A percentile compares a stretch with the other conserved stretches of the same genome.
Evolutionary conservation across 2,113 vertebrate species (phyloP).

Genomic region (Ivindomyrus marchei): DNA sequence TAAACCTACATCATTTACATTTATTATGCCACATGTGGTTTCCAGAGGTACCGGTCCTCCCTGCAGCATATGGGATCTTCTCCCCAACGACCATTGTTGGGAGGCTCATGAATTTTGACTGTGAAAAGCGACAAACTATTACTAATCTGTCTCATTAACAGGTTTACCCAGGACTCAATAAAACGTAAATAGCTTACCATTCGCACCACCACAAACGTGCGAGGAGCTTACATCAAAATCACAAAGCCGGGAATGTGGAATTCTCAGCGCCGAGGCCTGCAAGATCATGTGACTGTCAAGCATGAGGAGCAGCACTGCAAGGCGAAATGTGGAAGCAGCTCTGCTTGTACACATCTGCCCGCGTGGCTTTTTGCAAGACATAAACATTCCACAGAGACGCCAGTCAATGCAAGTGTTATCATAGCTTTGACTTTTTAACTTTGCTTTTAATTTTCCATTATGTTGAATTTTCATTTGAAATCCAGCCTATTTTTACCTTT

Average conservation of each 20-base stretch:
- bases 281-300: not conserved
- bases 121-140: not conserved
- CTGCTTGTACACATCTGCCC: not conserved
- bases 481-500: not conserved
- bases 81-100: not conserved
- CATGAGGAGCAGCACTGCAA: not conserved
- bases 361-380: not conserved
- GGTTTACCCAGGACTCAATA: not conserved
- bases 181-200: not conserved
- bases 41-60: not conserved
- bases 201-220: not conserved
- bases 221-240: not conserved
- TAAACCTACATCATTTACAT: not conserved
- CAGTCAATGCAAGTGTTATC: not conserved
- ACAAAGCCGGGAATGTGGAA: not conserved
- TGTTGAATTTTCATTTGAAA: not conserved
- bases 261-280: not conserved
- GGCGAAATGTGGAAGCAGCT: not conserved
- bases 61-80: not conserved
- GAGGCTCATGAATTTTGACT: not conserved
- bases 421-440: not conserved
- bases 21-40: not conserved
- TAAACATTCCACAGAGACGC: not conserved
- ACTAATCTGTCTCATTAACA: not conserved
- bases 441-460: not conserved